These are phyloP conservation scores for Orgyia antiqua DNA, from an alignment of 2,888 invertebrate species.

Conservation along the genomic window DNA sequence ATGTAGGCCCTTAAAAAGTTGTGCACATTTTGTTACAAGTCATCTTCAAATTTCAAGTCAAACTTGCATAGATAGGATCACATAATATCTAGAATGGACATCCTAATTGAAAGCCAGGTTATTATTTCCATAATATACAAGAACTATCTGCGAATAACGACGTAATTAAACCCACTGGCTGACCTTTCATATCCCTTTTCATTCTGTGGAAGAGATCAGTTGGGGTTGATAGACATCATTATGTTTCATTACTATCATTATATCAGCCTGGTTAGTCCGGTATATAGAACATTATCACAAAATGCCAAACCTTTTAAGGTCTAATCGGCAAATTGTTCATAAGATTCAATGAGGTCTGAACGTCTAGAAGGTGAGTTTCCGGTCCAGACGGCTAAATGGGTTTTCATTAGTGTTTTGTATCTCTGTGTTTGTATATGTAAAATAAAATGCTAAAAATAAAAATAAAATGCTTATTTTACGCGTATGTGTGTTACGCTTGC, in stretches of 20 bases:
- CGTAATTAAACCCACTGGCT: neutral
- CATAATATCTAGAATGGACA: too few relatives aligned
- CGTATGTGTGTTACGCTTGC: too few relatives aligned
- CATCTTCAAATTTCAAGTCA: too few relatives aligned
- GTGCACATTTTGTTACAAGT: too few relatives aligned
- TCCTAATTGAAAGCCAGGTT: too few relatives aligned
- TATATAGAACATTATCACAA: constrained; percentile 35
- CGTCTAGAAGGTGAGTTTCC: constrained; percentile 35
- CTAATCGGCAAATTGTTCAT: constrained; percentile 51
- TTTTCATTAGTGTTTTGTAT: too few relatives aligned
- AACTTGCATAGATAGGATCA: too few relatives aligned
- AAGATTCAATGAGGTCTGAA: constrained; percentile 51
- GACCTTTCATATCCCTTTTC: constrained; percentile 14
- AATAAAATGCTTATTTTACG: too few relatives aligned
- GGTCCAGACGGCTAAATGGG: constrained; percentile 38
- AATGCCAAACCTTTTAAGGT: constrained; percentile 35
- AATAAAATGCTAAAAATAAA: too few relatives aligned
- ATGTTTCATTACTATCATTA: constrained; percentile 48
- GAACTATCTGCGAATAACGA: neutral
- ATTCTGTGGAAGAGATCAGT: constrained; percentile 23
- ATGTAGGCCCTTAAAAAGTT: too few relatives aligned
- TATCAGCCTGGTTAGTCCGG: constrained; percentile 29
- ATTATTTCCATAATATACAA: too few relatives aligned
- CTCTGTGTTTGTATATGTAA: too few relatives aligned
- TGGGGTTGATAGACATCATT: constrained; percentile 26